Base-by-base conservation (phyloP, 1,140 invertebrate genomes). In the Brevipalpus yothersi region DNA sequence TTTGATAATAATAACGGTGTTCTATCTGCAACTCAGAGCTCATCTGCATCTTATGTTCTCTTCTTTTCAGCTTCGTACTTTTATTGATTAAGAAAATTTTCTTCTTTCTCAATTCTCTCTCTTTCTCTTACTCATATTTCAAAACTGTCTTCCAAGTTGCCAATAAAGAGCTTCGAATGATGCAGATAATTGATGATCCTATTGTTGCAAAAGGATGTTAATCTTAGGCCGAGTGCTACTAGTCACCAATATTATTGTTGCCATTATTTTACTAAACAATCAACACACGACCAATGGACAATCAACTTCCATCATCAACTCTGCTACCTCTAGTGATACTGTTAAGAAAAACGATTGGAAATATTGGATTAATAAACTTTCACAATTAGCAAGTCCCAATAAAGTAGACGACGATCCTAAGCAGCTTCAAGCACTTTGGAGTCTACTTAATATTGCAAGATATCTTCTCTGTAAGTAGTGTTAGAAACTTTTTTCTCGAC, bases 391-490 rank as follows among this genome's bases (percentile, higher is more conserved):
- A 39, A 39, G 42, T 21, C 57, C 57, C 42, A 9, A 59, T 40
- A 41, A 39, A 17, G 31, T n/a, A 11, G 42, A 53, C 21, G 40
- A 60, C 10, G 58, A 60, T 55, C 47, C 57, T 1, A 63, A 63
- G 40, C 62, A 63, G 17, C 15, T 56, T 4, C 59, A 56, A 31
- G 60, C 64, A 8, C 51, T 65, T 19, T 62, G 60, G 57, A 64
- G 60, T 58, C 41, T 65, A n/a, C 41, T 65, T 15, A 65, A 65
- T 53, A 58, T 65, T 42, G 64, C 64, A 4, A 17, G 64, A 42
- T 65, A 63, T 41, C 39, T 65, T 53, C 54, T 65, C 21, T 65
- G 64, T 65, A 62, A 58, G 64, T 63, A 54, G 7, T 17, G 21
- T 8, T 2, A 51, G 19, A 19, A n/a, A 19, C 49, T 45, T 45